Evolutionary conservation across 2,113 vertebrate species (phyloP).

Genomic region (Prietella phreatophila): DNA sequence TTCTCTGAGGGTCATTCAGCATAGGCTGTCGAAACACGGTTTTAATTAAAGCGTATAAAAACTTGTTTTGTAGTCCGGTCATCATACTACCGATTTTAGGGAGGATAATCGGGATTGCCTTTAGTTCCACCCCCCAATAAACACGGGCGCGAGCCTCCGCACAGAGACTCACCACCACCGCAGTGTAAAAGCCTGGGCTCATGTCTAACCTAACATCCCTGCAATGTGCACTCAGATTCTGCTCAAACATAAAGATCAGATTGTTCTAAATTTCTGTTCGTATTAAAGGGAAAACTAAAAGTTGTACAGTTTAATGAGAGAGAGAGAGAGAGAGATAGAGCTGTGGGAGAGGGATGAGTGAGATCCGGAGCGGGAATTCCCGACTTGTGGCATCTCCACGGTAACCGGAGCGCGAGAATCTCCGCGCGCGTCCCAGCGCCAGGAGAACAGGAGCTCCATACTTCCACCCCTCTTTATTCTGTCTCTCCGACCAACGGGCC

Average conservation of each 20-base stretch:
- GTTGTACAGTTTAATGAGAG: slow-evolving; percentile 6
- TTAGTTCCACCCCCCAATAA: slow-evolving; percentile 69
- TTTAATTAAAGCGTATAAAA: slow-evolving; percentile 72
- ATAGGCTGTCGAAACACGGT: slow-evolving; percentile 68
- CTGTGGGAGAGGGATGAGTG: slow-evolving; percentile 37
- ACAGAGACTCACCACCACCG: not conserved
- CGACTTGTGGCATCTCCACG: slow-evolving; percentile 72
- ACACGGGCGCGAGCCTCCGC: slow-evolving; percentile 56
- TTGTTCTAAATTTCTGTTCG: not conserved
- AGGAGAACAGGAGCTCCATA: slow-evolving; percentile 51
- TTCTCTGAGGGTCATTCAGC: slow-evolving; percentile 77
- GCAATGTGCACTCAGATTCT: not conserved
- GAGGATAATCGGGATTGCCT: slow-evolving; percentile 71
- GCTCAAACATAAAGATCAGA: not conserved
- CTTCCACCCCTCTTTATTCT: slow-evolving; percentile 40
- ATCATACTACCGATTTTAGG: slow-evolving; percentile 68
- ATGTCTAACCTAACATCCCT: not conserved
- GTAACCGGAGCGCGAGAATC: slow-evolving; percentile 62
- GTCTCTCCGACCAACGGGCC: slow-evolving; percentile 33
- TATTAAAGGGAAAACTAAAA: not conserved
- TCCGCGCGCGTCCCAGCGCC: slow-evolving; percentile 62
- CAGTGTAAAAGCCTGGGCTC: not conserved
- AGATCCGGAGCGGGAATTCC: slow-evolving; percentile 59
- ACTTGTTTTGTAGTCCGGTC: slow-evolving; percentile 71
- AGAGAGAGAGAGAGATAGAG: slow-evolving; percentile 15